A percentile compares a stretch with the other conserved stretches of the same genome.
phyloP scores from a whole-genome alignment of 92 coral and sea anemone genomes.

The Porites divaricata region DNA sequence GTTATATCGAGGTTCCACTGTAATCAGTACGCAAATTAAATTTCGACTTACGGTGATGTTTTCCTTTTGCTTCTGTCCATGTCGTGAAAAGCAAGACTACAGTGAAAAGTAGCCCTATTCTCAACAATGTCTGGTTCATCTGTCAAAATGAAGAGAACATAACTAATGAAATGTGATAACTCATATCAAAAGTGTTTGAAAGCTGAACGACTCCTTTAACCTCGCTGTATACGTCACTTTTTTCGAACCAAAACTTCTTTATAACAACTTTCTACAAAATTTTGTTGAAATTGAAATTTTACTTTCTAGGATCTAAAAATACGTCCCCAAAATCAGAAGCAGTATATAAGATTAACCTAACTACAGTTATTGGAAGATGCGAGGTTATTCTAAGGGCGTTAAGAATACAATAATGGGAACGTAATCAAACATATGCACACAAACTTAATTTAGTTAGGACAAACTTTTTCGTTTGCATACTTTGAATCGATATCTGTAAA shows the following conservation, averaged over 20 bases:
- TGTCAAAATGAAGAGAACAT: not conserved
- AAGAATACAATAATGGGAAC: not conserved
- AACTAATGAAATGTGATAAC: not conserved
- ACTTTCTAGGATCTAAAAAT: no score
- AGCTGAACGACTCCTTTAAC: not conserved
- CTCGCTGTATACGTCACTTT: no score
- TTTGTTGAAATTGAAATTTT: no score
- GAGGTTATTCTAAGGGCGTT: not conserved
- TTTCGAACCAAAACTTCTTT: no score
- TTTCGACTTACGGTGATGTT: slow-evolving; percentile 39
- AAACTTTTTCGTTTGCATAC: not conserved
- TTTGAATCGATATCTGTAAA: not conserved
- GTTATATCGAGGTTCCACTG: not conserved
- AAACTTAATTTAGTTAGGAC: not conserved
- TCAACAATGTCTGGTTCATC: slow-evolving; percentile 25
- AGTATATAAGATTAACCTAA: not conserved
- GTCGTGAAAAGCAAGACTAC: slow-evolving; percentile 19
- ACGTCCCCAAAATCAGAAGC: no score
- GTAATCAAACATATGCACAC: not conserved
- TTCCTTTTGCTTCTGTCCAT: slow-evolving; percentile 40
- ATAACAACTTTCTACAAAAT: no score
- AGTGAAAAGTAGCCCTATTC: slow-evolving; percentile 15
- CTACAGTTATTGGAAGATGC: not conserved
- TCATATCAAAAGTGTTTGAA: not conserved
- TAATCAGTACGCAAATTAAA: not conserved